Conservation (phyloP, 2,797 vertebrate genomes). For the Sylvilagus floridanus region DNA sequence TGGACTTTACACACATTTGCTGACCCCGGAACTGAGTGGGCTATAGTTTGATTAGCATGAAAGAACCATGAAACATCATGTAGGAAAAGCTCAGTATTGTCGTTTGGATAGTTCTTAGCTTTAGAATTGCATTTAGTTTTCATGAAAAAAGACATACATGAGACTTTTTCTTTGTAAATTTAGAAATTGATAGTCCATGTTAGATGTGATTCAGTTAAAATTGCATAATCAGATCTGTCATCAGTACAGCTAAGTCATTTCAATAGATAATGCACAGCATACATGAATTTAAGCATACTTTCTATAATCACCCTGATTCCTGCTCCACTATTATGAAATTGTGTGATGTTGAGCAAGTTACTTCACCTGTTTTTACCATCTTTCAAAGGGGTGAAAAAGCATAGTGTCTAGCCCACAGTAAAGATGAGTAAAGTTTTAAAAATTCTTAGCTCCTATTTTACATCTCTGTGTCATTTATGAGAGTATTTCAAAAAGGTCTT, state of each 20-base stretch:
- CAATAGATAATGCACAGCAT: background rate
- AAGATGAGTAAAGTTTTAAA: too few relatives aligned
- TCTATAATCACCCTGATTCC: background rate
- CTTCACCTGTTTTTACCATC: constrained; percentile 5
- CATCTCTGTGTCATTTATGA: background rate
- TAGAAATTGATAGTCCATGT: background rate
- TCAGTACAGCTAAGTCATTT: background rate
- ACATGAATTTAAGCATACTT: background rate
- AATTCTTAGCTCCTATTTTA: background rate
- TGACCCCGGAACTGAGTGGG: background rate
- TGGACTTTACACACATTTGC: too few relatives aligned
- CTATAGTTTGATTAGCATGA: background rate
- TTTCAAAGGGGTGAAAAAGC: background rate
- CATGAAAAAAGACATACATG: background rate
- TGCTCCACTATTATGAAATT: background rate
- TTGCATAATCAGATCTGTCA: background rate
- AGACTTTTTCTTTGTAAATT: background rate
- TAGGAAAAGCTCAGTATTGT: background rate
- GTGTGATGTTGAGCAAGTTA: too few relatives aligned
- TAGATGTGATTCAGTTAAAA: background rate
- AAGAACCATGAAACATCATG: background rate
- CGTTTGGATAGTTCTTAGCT: background rate
- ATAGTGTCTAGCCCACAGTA: background rate
- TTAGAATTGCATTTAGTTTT: constrained; percentile 17
- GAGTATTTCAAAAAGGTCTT: background rate